These are phyloP conservation scores for Sphaeridia pumilis DNA, from an alignment of 2,888 invertebrate species.

Conservation along the genomic window DNA sequence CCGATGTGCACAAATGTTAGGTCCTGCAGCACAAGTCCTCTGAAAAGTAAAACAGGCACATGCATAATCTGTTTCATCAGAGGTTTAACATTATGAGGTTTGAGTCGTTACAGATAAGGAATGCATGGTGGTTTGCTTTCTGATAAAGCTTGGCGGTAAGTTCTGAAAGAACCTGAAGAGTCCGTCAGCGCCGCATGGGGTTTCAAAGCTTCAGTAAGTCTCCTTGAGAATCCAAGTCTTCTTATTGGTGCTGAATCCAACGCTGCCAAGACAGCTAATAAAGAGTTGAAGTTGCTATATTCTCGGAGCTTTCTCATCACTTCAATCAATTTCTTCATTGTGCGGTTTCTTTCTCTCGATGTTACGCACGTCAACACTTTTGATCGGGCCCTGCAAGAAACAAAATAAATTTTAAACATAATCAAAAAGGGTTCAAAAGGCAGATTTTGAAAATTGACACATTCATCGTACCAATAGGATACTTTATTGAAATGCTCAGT, in stretches of 20 bases:
- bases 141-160: slow-evolving; percentile 86
- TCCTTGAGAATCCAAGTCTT: slow-evolving; percentile 85
- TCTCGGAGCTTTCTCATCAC: slow-evolving; percentile 96
- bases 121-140: slow-evolving; percentile 96
- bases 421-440: not conserved
- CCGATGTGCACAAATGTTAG: slow-evolving; percentile 98
- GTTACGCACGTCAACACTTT: slow-evolving; percentile 82
- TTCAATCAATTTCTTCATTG: slow-evolving; percentile 89
- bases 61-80: not conserved
- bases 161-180: slow-evolving; percentile 92
- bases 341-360: slow-evolving; percentile 88
- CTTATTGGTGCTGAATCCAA: slow-evolving; percentile 88
- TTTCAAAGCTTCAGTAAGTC: slow-evolving; percentile 78
- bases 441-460: not conserved
- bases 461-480: slow-evolving; percentile 70
- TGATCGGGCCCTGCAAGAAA: slow-evolving; percentile 60
- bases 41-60: slow-evolving; percentile 41
- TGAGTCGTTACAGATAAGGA: slow-evolving; percentile 82
- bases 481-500: slow-evolving; percentile 99
- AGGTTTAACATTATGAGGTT: not conserved
- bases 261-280: slow-evolving; percentile 89
- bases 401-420: not conserved
- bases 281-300: slow-evolving; percentile 97
- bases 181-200: slow-evolving; percentile 95
- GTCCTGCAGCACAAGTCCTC: slow-evolving; percentile 95